phyloP scores from a whole-genome alignment of 2,113 vertebrate genomes.

The Euleptes europaea region DNA sequence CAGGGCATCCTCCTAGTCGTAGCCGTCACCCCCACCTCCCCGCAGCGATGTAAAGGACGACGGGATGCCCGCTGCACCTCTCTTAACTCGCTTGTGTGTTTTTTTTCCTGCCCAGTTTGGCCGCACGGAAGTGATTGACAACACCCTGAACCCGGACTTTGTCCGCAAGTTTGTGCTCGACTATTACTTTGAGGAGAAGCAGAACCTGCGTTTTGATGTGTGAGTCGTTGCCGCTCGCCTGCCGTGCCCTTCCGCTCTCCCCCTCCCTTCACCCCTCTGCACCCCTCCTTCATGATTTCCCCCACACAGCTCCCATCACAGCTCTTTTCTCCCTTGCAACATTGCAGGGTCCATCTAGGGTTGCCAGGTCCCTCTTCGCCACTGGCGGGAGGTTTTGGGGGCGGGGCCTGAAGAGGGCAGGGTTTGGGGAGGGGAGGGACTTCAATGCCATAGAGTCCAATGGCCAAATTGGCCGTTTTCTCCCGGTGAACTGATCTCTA shows the following conservation, averaged over 20 bases:
- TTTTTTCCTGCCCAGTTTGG: constrained; percentile 81
- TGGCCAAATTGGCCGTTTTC: no score
- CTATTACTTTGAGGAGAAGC: constrained; percentile 98
- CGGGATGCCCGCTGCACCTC: background rate
- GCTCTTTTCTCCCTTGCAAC: background rate
- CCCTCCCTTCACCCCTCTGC: background rate
- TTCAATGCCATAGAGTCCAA: no score
- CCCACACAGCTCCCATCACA: fast-evolving
- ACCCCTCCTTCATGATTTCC: background rate
- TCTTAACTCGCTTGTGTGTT: background rate
- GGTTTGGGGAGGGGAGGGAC: no score
- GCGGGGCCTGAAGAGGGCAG: no score
- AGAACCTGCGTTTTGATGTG: constrained; percentile 95
- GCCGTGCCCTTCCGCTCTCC: background rate
- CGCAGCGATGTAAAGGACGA: background rate
- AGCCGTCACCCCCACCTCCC: background rate
- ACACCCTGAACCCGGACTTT: constrained; percentile 95
- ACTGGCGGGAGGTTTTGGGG: no score
- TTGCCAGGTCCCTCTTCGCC: no score
- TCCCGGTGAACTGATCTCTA: no score
- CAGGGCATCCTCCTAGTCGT: background rate
- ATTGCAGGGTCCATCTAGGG: no score
- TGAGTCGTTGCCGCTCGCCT: constrained; percentile 73
- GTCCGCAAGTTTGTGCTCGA: constrained; percentile 95
- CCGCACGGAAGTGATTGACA: constrained; percentile 94